phyloP scores from a whole-genome alignment of 2,113 vertebrate genomes.

The Natator depressus region DNA sequence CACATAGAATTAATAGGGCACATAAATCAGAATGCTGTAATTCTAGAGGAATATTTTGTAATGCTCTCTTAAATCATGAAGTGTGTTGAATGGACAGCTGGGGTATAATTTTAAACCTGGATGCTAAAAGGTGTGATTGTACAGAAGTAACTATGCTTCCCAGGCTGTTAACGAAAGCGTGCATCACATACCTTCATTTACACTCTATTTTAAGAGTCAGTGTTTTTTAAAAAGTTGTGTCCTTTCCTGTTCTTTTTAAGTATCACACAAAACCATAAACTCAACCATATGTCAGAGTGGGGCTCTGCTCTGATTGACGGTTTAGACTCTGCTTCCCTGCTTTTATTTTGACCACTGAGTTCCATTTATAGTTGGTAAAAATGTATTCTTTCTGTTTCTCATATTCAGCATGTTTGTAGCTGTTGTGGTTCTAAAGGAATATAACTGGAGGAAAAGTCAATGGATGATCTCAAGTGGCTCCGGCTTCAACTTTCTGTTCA shows the following conservation, averaged over 20 bases:
- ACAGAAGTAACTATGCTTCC: not conserved
- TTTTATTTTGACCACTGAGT: slow-evolving; percentile 58
- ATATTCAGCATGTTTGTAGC: slow-evolving; percentile 40
- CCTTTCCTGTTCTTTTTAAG: slow-evolving; percentile 80
- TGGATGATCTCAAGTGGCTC: not conserved
- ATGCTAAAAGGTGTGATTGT: not conserved
- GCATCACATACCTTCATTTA: not conserved
- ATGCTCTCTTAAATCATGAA: not conserved
- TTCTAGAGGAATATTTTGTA: not conserved
- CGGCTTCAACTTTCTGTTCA: not conserved
- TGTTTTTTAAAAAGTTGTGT: not conserved
- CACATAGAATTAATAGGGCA: not conserved
- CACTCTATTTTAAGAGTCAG: slow-evolving; percentile 28
- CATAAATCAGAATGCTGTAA: not conserved
- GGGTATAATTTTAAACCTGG: not conserved
- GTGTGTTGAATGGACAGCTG: not conserved
- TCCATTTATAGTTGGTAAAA: slow-evolving; percentile 31
- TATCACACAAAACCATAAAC: slow-evolving; percentile 79
- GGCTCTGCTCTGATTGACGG: slow-evolving; percentile 63
- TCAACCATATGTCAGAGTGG: slow-evolving; percentile 78
- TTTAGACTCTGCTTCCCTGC: slow-evolving; percentile 47
- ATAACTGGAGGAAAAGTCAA: slow-evolving; percentile 6
- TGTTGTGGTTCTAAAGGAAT: not conserved
- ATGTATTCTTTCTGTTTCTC: not conserved
- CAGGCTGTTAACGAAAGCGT: not conserved